These are phyloP conservation scores for Hypanus sabinus DNA, from an alignment of 2,113 vertebrate genomes.

Conservation along the genomic window DNA sequence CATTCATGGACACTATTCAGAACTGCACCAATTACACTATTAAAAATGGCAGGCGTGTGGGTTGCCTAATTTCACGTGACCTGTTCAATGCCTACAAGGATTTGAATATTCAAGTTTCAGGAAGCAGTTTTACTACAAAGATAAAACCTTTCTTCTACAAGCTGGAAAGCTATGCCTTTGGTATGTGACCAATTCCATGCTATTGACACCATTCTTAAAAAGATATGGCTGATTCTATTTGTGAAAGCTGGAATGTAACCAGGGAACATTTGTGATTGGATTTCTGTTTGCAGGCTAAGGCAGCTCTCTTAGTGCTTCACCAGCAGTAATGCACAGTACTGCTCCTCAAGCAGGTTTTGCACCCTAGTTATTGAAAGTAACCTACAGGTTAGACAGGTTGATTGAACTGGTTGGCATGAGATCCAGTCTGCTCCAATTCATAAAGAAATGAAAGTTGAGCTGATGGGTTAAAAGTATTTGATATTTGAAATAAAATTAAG, in stretches of 20 bases:
- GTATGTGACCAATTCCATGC: neutral
- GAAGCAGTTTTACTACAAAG: neutral
- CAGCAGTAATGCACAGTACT: neutral
- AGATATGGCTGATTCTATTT: neutral
- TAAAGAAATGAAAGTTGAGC: neutral
- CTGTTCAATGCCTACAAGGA: neutral
- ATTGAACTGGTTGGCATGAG: too few relatives aligned
- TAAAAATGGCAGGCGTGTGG: neutral
- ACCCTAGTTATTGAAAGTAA: neutral
- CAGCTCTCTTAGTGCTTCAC: neutral
- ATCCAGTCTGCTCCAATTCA: neutral
- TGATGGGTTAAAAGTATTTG: neutral
- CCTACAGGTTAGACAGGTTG: neutral
- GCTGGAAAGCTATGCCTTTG: neutral
- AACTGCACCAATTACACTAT: neutral
- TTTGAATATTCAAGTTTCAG: neutral
- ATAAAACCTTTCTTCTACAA: constrained; percentile 18
- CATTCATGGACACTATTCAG: neutral
- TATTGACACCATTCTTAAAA: neutral
- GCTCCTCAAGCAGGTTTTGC: neutral
- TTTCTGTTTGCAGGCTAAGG: neutral
- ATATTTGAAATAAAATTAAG: neutral
- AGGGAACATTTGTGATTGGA: neutral
- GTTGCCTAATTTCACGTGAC: neutral
- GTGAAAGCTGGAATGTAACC: neutral